Evolutionary conservation across 1,140 invertebrate genomes (phyloP), one percentile per base, ranked within the genome.

Genomic region (Drosophila athabasca): DNA sequence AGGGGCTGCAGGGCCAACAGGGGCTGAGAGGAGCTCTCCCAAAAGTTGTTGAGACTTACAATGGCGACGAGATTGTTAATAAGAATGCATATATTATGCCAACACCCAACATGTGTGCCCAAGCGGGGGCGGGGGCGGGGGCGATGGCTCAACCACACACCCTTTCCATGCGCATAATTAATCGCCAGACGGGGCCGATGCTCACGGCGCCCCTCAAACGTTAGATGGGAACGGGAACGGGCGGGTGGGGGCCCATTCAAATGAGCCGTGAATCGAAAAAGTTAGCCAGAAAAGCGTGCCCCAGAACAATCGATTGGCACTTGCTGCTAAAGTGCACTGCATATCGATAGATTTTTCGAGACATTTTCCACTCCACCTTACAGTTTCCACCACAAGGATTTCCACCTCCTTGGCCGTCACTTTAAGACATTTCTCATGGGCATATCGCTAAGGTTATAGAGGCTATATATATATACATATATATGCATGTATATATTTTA

Each of bases 81-180:
- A 87, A 88, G 83, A 87, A 76, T 81, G 83, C 83, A 87, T 87
- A 83, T 87, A 88, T 87, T 87, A 87, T 87, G 70, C 75, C 83
- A 77, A 65, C 70, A 46, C 70, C 70, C 58, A 68, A 73, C 70
- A 73, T 62, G 57, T 62, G 57, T 35, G 58, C 22, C 19, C 22
- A 29, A 24, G 43, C 9, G 15, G 43, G 11, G 26, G 24, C 24
- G 24, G 9, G 1, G 17, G 8, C 26, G 2, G 17, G 17, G 1
- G 17, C 17, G 17, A 1, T 0, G 17, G n/a, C 2, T 8, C 29
- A 31, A 9, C n/a, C 8, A 31, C 13, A 19, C 39, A 31, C 15
- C 7, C 41, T 45, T 57, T 52, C 61, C 46, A 39, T 64, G n/a
- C 43, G 52, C 61, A 69, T 69, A 69, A 69, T 69, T 69, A 69